phyloP scores from a whole-genome alignment of 2,113 vertebrate genomes.

The Rutilus rutilus region DNA sequence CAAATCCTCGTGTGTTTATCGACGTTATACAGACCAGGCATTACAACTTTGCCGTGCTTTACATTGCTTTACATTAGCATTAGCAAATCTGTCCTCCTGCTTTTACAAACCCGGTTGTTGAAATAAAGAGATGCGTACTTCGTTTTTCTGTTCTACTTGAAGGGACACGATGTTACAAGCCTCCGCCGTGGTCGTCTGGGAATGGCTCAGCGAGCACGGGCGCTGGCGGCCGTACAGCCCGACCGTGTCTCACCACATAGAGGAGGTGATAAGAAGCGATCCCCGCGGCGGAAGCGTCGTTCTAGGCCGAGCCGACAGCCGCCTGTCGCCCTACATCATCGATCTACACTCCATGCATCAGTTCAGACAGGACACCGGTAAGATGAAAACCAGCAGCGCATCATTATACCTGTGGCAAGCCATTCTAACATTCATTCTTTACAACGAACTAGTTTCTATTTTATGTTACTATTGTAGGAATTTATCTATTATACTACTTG shows the following conservation, averaged over 20 bases:
- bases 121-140: neutral
- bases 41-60: neutral
- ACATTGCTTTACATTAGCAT: neutral
- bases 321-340: constrained; percentile 90
- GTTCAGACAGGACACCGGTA: constrained; percentile 94
- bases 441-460: neutral
- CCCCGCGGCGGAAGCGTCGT: constrained; percentile 90
- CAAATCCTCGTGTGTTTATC: neutral
- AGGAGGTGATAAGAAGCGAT: constrained; percentile 89
- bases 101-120: neutral
- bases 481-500: neutral
- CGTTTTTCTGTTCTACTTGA: neutral
- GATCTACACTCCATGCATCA: constrained; percentile 94
- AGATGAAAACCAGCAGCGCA: constrained; percentile 33
- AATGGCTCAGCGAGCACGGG: constrained; percentile 97
- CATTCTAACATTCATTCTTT: neutral
- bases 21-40: neutral
- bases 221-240: constrained; percentile 96
- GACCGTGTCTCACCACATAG: constrained; percentile 93
- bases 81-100: neutral
- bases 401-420: neutral
- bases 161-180: constrained; percentile 82
- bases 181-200: constrained; percentile 93
- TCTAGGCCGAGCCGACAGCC: constrained; percentile 90
- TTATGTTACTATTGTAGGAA: neutral